These are phyloP conservation scores for Amiota mariae DNA, from an alignment of 2,888 invertebrate species.

Conservation along the genomic window DNA sequence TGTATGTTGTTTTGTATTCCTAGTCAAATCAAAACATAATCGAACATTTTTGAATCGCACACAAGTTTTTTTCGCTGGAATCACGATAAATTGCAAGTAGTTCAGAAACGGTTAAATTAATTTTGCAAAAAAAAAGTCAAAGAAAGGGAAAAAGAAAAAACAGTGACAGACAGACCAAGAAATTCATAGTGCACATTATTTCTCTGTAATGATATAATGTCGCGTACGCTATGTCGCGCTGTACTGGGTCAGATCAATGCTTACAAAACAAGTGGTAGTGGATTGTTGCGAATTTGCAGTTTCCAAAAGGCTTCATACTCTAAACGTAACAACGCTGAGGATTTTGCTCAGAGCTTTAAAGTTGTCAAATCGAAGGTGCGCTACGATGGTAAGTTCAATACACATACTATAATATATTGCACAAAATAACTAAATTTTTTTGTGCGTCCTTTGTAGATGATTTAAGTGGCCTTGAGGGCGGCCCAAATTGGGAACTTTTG, in stretches of 20 bases:
- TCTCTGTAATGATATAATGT: constrained; percentile 56
- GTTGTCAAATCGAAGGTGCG: constrained; percentile 48
- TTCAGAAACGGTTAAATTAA: neutral
- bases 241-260: constrained; percentile 35
- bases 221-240: constrained; percentile 54
- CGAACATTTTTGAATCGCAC: no score
- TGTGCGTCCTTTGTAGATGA: constrained; percentile 54
- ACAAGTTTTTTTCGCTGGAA: no score
- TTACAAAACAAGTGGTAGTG: neutral
- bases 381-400: constrained; percentile 41
- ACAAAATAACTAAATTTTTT: neutral
- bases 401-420: no score
- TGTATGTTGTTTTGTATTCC: no score
- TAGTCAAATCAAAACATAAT: no score
- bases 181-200: no score
- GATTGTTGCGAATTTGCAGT: constrained; percentile 24
- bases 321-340: constrained; percentile 52
- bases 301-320: constrained; percentile 45
- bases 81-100: no score
- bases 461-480: constrained; percentile 63
- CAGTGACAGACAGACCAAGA: no score
- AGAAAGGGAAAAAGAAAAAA: neutral
- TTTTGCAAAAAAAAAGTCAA: constrained; percentile 37
- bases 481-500: constrained; percentile 80
- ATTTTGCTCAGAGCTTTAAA: constrained; percentile 48